Evolutionary conservation across 1,140 invertebrate species (phyloP), one percentile per base, ranked within the genome.

Genomic region (Melanaphis sacchari): DNA sequence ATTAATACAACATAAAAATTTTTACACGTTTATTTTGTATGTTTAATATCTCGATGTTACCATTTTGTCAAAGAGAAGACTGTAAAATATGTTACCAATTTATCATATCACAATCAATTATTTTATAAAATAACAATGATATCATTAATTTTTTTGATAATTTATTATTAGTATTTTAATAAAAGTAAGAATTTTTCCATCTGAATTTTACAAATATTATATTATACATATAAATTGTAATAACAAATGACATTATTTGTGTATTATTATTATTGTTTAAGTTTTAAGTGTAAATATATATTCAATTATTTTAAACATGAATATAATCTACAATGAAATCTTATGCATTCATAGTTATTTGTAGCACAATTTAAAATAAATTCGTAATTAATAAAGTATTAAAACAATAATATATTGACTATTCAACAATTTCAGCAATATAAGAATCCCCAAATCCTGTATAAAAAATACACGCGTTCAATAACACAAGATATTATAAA

Each of bases 61-160:
- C 88, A 90, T 90, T 90, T 90, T 90, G 8, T 90, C 36, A 90
- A 90, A 90, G 49, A 90, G 49, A 90, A 90, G 88, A 90, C 88
- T 90, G 88, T 52, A 90, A 54, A 54, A 90, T 54, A 90, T 54
- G 88, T 90, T 90, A 90, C 88, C 88, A 90, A 40, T 52, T 90
- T 90, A 90, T 49, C 88, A 90, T 90, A 54, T 90, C 49, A 36
- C 36, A 54, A 54, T 54, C 49, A 43, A 54, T 8, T 54, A 54
- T 90, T 54, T 90, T 90, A 54, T 90, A 11, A 40, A 54, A 89
- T 89, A 49, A 90, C 49, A 90, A 54, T 7, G 36, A 22, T 90
- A 54, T 22, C 88, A 54, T 54, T 90, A 40, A 40, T 59, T 54
- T 43, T 85, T 87, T 22, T 36, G 9, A 89, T 52, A 52, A 89